Evolutionary conservation across 2,888 invertebrate genomes (phyloP), one percentile per base, ranked within the genome.

Genomic region (Strigamia maritima): DNA sequence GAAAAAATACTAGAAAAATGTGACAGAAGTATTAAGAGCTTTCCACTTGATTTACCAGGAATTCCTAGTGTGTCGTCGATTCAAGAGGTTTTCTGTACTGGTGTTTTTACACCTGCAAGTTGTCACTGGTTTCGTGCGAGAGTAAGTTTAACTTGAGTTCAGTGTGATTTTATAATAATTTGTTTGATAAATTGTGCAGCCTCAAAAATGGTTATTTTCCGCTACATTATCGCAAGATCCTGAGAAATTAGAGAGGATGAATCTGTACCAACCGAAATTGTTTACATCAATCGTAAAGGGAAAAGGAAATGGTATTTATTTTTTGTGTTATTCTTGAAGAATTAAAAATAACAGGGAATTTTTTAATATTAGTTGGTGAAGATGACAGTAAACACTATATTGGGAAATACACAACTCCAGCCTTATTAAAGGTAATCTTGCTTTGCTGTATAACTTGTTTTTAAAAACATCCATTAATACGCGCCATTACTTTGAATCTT

Each of bases 171-270:
- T 10, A 10, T 40, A 10, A 40, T 10, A 40, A 40, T 10, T 10
- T 10, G 14, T 10, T 10, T 10, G 14, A 40, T 14, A 40, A 40
- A 40, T 40, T 78, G 79, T 80, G 38, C 75, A 80, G 80, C 80
- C 80, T 22, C 98, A 98, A 83, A 98, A 98, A 86, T 88, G 99
- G 75, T 88, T 99, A 1, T 96, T 98, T 85, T 98, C 98, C n/a
- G 99, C 99, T 6, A 99, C 99, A 1, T 87, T 98, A 19, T 94
- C 97, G 0, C 95, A 95, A 85, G 97, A 99, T 87, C 97, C 98
- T 0, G 98, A 99, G 86, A 95, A 95, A 85, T 87, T 99, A 76
- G 93, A 95, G 84, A 91, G 92, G 82, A 90, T 98, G 85, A 92
- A 93, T 16, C 88, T 99, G 7, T 97, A 97, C 84, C 93, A 94